Evolutionary conservation across 2,888 invertebrate species (phyloP), one percentile per base, ranked within the genome.

Genomic region (Drosophila neonasuta): DNA sequence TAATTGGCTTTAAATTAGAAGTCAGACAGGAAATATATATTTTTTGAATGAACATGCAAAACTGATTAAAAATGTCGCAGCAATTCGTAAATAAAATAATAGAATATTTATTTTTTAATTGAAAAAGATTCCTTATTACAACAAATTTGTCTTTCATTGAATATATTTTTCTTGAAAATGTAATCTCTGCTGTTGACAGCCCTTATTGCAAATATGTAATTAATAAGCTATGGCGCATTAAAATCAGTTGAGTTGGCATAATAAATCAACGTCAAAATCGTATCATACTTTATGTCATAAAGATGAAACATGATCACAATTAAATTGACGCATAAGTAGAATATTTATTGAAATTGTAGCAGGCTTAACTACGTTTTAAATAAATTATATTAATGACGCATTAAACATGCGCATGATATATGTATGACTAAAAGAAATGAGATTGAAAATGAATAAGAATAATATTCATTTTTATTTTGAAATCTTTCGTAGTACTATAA

Each of bases 321-420:
- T 8, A n/a, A 1, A 8, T 13, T 51, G 24, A 3, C 36, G 36
- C 36, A 51, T 51, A 6, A 15, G 24, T 39, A 15, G 29, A 46
- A 46, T 15, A 30, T 29, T 13, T 30, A n/a, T 34, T 17, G 49
- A 13, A 9, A 15, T 41, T n/a, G 1, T 32, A 32, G 15, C 7
- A 9, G 15, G 3, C 11, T 55, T n/a, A 11, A 44, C 32, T 55
- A 45, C 55, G 55, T 34, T 13, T 45, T 34, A 45, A 56, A 45
- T 56, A 45, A 44, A 56, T 44, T 45, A 45, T 30, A 13, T 45
- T 3, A 10, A 56, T 46, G 55, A 55, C 55, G 55, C 45, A 54
- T 44, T 10, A 10, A 34, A 24, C 11, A 30, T 30, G 2, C 10
- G 17, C 10, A n/a, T n/a, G 2, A 44, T 15, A 44, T 42, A 30